Conservation (phyloP, 1,140 invertebrate species). For the Rhopalosiphum maidis region DNA sequence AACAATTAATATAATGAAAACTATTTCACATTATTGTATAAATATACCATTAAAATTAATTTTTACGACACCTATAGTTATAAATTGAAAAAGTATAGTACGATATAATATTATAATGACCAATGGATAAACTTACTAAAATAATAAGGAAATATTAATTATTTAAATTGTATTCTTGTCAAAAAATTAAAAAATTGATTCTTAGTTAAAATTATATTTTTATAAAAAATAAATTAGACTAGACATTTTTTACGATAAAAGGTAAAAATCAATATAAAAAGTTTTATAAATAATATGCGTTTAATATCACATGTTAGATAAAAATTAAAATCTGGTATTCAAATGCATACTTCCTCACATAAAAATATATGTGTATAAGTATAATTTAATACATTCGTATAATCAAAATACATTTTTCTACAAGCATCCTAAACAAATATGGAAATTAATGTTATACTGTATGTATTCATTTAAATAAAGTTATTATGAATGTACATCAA, state of each 20-base stretch:
- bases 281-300: background rate
- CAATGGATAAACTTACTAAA: too few relatives aligned
- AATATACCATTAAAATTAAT: too few relatives aligned
- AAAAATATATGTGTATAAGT: background rate
- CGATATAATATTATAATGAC: too few relatives aligned
- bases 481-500: background rate
- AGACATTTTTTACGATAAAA: background rate
- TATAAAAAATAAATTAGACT: background rate
- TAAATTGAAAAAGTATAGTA: too few relatives aligned
- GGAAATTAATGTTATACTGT: background rate
- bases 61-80: too few relatives aligned
- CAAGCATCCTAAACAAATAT: constrained; percentile 9
- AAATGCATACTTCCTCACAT: background rate
- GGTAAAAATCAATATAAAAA: background rate
- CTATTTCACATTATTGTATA: background rate
- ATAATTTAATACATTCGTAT: background rate
- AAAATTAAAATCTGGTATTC: constrained; percentile 2
- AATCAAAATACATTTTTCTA: background rate
- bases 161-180: too few relatives aligned
- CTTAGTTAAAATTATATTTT: background rate
- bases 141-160: too few relatives aligned
- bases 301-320: background rate
- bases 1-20: background rate
- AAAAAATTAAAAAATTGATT: too few relatives aligned
- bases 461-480: background rate